Base-by-base conservation (phyloP, 2,797 vertebrate species). In the Sternarchorhynchus goeldii region DNA sequence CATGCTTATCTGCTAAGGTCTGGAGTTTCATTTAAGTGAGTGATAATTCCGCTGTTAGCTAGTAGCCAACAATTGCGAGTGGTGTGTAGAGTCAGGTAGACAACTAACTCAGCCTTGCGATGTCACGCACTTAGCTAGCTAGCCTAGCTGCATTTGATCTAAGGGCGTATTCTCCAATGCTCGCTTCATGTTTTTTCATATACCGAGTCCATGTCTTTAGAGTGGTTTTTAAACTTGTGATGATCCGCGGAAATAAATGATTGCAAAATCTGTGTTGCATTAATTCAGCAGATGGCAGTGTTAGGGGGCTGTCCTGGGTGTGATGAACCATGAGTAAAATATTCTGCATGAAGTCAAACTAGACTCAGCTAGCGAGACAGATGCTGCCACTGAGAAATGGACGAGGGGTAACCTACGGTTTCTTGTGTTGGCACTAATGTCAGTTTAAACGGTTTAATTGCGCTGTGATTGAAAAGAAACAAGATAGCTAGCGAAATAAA, bases 201-300 rank as follows among this genome's bases (percentile, higher is more conserved):
- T 10, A 50, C 45, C 14, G 45, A 14, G 45, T 12, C 45, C 14
- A 14, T 41, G 10, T 41, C 1, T 41, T 41, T 50, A 12, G 45
- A 12, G 45, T 50, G 10, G 10, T 50, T 50, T 12, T 50, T 50
- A 14, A 50, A 50, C 10, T 2, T 50, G 10, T 50, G 45, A 67
- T 16, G 21, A 50, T 67, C 3, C 36, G 14, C 39, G 7, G 71
- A 31, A 36, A 31, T 50, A 58, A 21, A 12, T 36, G 50, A 0
- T 18, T 57, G 8, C 25, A 39, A 55, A 66, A 50, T 67, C 58
- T 45, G 50, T 50, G 67, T 55, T 69, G 67, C 67, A 63, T 57
- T 76, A 70, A 63, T 78, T 78, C 83, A 78, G 83, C 81, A 86
- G 85, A 84, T 86, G 85, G 85, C 85, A 79, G 85, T 84, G 71